phyloP scores from a whole-genome alignment of 2,113 vertebrate genomes.

The Micronycteris hirsuta region DNA sequence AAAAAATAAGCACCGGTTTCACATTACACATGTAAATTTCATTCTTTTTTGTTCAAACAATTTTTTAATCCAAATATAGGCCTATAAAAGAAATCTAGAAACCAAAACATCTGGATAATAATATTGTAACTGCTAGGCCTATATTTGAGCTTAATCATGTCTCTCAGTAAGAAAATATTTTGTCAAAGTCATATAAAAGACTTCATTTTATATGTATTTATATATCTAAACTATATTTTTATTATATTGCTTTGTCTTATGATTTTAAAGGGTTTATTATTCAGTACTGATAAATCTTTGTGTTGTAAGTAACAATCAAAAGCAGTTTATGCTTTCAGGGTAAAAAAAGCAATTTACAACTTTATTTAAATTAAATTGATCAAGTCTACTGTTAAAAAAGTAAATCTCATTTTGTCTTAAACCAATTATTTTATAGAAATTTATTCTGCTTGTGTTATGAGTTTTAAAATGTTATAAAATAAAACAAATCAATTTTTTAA shows the following conservation, averaged over 20 bases:
- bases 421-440: not conserved
- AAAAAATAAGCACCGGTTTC: not conserved
- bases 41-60: not conserved
- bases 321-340: too few species aligned
- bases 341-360: not conserved
- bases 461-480: not conserved
- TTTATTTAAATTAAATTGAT: not conserved
- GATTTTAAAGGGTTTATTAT: not conserved
- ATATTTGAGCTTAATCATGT: not conserved
- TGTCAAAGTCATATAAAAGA: not conserved
- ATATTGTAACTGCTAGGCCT: not conserved
- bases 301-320: not conserved
- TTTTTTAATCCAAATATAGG: not conserved
- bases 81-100: not conserved
- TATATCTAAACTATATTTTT: not conserved
- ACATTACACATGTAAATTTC: not conserved
- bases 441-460: not conserved
- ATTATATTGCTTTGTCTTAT: not conserved
- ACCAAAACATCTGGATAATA: not conserved
- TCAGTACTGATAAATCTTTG: not conserved
- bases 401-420: not conserved
- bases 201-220: not conserved
- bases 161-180: not conserved
- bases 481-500: slow-evolving; percentile 13
- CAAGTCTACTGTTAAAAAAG: not conserved